Evolutionary conservation across 2,797 vertebrate species (phyloP).

Genomic region (Glossophaga mutica): DNA sequence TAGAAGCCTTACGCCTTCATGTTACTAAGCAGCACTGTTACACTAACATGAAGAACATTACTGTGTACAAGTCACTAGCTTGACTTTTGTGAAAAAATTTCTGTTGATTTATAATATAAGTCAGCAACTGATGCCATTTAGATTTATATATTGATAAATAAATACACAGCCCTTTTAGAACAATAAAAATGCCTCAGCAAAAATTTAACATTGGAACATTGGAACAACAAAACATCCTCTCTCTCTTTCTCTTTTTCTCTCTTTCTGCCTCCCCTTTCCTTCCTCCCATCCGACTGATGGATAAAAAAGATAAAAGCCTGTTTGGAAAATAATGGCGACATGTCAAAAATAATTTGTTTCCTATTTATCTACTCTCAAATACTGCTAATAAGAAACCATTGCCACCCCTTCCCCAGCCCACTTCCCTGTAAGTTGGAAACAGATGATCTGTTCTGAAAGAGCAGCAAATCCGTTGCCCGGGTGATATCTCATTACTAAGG

Average conservation of each 20-base stretch:
- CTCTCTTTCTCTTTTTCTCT: too few relatives aligned
- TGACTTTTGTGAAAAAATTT: slow-evolving; percentile 1
- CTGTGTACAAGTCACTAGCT: background rate
- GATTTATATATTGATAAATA: slow-evolving; percentile 21
- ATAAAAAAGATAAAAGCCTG: slow-evolving; percentile 59
- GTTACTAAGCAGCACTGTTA: background rate
- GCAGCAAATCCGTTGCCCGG: slow-evolving; percentile 65
- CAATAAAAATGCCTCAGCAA: slow-evolving; percentile 39
- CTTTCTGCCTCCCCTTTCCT: background rate
- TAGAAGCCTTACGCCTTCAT: background rate
- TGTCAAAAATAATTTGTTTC: slow-evolving; percentile 65
- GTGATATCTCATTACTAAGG: slow-evolving; percentile 73
- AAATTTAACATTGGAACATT: background rate
- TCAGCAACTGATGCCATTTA: background rate
- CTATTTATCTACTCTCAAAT: slow-evolving; percentile 50
- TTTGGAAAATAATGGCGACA: slow-evolving; percentile 53
- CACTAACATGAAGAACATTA: background rate
- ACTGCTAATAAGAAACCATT: background rate
- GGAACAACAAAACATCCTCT: background rate
- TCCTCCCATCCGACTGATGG: slow-evolving; percentile 2
- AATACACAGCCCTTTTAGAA: slow-evolving; percentile 6
- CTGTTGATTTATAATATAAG: background rate
- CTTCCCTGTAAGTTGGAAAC: slow-evolving; percentile 44
- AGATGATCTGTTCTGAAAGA: slow-evolving; percentile 66
- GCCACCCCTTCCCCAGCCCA: slow-evolving; percentile 27